A percentile compares a stretch with the other conserved stretches of the same genome.
These are phyloP conservation scores for Crax fasciolata DNA, from an alignment of 2,797 vertebrate species.

Conservation along the genomic window DNA sequence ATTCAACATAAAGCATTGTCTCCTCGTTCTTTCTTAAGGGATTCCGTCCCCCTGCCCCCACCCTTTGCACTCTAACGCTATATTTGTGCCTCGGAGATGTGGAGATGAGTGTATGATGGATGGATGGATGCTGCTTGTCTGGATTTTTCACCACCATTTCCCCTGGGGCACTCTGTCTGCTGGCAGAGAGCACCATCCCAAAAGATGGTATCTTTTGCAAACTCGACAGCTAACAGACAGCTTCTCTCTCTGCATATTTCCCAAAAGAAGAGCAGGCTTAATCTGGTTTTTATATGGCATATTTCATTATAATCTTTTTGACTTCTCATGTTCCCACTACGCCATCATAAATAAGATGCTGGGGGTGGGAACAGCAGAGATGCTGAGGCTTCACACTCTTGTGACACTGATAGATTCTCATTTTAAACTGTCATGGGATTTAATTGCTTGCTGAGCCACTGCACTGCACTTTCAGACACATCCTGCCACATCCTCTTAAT, in stretches of 20 bases:
- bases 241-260: constrained; percentile 84
- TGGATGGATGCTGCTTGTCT: constrained; percentile 85
- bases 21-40: constrained; percentile 63
- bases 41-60: constrained; percentile 66
- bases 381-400: constrained; percentile 78
- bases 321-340: constrained; percentile 78
- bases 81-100: constrained; percentile 79
- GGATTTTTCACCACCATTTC: constrained; percentile 85
- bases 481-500: constrained; percentile 84
- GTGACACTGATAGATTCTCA: constrained; percentile 83
- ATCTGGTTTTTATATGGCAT: constrained; percentile 84
- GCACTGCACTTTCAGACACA: constrained; percentile 79
- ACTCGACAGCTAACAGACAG: constrained; percentile 87
- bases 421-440: constrained; percentile 87
- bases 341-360: constrained; percentile 74
- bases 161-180: constrained; percentile 84
- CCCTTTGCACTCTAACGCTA: constrained; percentile 64
- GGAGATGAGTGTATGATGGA: constrained; percentile 83
- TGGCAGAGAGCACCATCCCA: constrained; percentile 84
- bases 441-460: constrained; percentile 84
- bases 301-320: constrained; percentile 85
- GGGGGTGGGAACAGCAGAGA: constrained; percentile 72
- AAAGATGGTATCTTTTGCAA: constrained; percentile 88
- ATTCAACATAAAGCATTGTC: constrained; percentile 31
- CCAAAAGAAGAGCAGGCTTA: constrained; percentile 86